Evolutionary conservation across 2,888 invertebrate species (phyloP).

Genomic region (Bembecia ichneumoniformis): DNA sequence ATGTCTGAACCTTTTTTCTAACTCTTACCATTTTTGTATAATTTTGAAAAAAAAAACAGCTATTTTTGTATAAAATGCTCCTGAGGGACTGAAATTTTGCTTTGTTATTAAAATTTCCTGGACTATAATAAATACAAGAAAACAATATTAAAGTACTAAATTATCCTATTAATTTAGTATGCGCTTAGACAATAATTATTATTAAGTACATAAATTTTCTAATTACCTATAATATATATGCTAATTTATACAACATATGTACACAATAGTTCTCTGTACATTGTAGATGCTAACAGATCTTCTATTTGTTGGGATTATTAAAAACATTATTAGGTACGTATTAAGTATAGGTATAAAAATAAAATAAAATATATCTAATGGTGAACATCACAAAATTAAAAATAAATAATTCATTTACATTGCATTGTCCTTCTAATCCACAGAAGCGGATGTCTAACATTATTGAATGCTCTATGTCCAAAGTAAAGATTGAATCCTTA

Average conservation of each 20-base stretch:
- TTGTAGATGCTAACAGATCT: constrained; percentile 48
- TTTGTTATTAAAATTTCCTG: too few species aligned
- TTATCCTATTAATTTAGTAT: constrained; percentile 1
- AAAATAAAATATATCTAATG: constrained; percentile 33
- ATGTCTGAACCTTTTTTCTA: too few species aligned
- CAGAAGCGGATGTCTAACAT: too few species aligned
- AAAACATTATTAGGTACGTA: constrained; percentile 4
- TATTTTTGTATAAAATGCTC: too few species aligned
- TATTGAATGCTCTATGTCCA: too few species aligned
- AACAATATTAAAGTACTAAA: too few species aligned
- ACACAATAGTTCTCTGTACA: constrained; percentile 43
- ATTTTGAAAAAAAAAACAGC: too few species aligned
- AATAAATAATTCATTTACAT: constrained; percentile 4
- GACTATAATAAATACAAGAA: too few species aligned
- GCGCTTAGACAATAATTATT: constrained; percentile 12
- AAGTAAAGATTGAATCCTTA: too few species aligned
- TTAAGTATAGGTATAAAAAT: neutral
- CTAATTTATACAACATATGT: constrained; percentile 39
- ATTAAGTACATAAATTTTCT: neutral
- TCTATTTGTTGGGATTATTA: constrained; percentile 9
- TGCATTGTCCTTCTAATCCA: neutral
- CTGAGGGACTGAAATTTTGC: too few species aligned
- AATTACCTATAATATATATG: neutral
- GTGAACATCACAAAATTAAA: constrained; percentile 46
- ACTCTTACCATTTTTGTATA: too few species aligned